Evolutionary conservation across 1,140 invertebrate species (phyloP), one percentile per base, ranked within the genome.

Genomic region (Tetramorium parvispinum): DNA sequence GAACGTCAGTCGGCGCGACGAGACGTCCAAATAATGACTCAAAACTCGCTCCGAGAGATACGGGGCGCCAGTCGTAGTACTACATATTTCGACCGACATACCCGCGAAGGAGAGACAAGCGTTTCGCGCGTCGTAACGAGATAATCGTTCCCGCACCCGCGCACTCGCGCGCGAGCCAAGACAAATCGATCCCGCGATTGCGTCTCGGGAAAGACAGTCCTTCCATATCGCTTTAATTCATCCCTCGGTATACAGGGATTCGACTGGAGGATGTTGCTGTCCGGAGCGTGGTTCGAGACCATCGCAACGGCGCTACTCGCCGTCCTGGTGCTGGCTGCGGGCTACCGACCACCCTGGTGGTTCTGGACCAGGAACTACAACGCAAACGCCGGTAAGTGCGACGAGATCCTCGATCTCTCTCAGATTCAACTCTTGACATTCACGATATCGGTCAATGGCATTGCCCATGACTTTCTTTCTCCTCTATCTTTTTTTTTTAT

Each of bases 281-380:
- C 92, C 73, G 92, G 88, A 76, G 89, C 89, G 55, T 95, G 93
- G 94, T 93, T 94, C 79, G 94, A 94, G 86, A 88, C 91, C 0
- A 89, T 94, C 66, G 92, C 92, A 18, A 91, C 92, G 24, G 87
- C 92, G 68, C 83, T 95, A 37, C 89, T 94, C 79, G 86, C 93
- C 8, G 85, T 94, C 59, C 37, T 95, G 49, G 85, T 94, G 11
- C 75, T 94, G 43, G 92, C 91, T 13, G 94, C 93, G 7, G 92
- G 92, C 53, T 94, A 93, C 70, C 89, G 93, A 57, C 93, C 94
- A 37, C 91, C 92, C 8, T 94, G 93, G 94, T 93, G 93, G 92
- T 94, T 94, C 83, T 93, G 93, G 92, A 91, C 85, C 57, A 91
- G 90, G 86, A 37, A 59, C 0, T 57, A 51, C 57, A 78, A 89